phyloP scores from a whole-genome alignment of 2,797 vertebrate genomes.

The Heteromormyrus szaboi region DNA sequence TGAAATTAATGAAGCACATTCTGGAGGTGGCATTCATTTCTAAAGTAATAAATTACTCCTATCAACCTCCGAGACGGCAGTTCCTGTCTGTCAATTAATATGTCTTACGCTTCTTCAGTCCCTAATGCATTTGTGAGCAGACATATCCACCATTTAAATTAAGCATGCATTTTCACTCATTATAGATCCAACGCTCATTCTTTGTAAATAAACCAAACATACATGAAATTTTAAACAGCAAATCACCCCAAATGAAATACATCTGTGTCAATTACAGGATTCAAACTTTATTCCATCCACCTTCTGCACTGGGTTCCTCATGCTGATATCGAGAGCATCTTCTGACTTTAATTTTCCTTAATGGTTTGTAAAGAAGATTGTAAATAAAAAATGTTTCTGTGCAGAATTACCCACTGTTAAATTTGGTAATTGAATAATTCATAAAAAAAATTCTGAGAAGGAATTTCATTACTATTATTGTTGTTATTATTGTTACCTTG shows the following conservation, averaged over 20 bases:
- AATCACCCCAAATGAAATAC: constrained; percentile 64
- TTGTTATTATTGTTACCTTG: neutral
- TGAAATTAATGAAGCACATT: constrained; percentile 99
- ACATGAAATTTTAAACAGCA: constrained; percentile 75
- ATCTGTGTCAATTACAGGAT: constrained; percentile 74
- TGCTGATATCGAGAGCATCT: neutral
- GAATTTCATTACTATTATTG: neutral
- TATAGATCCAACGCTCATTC: constrained; percentile 80
- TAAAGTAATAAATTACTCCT: constrained; percentile 99
- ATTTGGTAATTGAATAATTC: neutral
- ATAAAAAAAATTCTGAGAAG: neutral
- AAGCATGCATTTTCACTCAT: constrained; percentile 96
- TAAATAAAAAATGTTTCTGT: neutral
- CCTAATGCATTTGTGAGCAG: constrained; percentile 98
- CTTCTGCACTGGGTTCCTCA: neutral
- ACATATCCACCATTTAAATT: constrained; percentile 99
- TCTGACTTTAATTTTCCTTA: neutral
- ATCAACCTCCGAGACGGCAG: constrained; percentile 99
- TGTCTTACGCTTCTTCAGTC: constrained; percentile 95
- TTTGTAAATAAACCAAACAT: constrained; percentile 92
- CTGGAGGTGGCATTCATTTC: constrained; percentile 99
- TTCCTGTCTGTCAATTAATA: constrained; percentile 99
- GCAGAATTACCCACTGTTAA: neutral
- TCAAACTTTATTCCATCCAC: constrained; percentile 39
- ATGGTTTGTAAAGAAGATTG: constrained; percentile 1